phyloP scores from a whole-genome alignment of 2,113 vertebrate genomes.

The Cyphomyrus plagiostoma region DNA sequence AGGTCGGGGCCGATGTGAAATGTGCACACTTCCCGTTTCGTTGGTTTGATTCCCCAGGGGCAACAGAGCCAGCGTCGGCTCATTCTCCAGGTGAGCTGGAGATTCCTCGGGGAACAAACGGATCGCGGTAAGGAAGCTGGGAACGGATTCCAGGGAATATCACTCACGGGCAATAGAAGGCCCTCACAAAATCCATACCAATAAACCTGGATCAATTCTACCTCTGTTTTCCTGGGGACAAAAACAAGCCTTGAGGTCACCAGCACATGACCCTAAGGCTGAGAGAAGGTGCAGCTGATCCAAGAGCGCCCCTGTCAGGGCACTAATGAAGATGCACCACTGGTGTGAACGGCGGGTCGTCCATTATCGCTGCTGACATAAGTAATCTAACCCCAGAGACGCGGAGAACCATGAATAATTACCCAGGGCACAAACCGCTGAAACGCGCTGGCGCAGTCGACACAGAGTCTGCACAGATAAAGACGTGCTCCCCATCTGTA shows the following conservation, averaged over 20 bases:
- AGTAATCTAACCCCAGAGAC: conserved; percentile 37
- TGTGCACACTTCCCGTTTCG: conserved; percentile 10
- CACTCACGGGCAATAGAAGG: background rate
- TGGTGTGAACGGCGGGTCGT: conserved; percentile 30
- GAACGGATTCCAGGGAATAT: conserved; percentile 22
- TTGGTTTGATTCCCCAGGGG: conserved; percentile 31
- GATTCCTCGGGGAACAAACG: background rate
- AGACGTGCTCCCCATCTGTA: conserved; percentile 29
- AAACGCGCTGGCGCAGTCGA: conserved; percentile 21
- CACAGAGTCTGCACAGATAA: conserved; percentile 25
- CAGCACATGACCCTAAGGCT: background rate
- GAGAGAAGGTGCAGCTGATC: background rate
- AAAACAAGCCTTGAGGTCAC: background rate
- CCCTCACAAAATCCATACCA: conserved; percentile 30
- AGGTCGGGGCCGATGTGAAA: conserved; percentile 34
- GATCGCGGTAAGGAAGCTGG: conserved; percentile 20
- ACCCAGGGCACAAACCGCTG: conserved; percentile 15
- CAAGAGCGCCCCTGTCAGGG: conserved; percentile 1
- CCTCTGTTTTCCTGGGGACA: background rate
- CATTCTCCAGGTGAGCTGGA: background rate
- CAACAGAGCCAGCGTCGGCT: background rate
- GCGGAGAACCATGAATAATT: conserved; percentile 36
- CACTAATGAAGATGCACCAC: conserved; percentile 36
- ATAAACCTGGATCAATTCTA: conserved; percentile 25
- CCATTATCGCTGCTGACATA: conserved; percentile 43